Conservation (phyloP, 2,888 invertebrate genomes). For the Cryptus armator region DNA sequence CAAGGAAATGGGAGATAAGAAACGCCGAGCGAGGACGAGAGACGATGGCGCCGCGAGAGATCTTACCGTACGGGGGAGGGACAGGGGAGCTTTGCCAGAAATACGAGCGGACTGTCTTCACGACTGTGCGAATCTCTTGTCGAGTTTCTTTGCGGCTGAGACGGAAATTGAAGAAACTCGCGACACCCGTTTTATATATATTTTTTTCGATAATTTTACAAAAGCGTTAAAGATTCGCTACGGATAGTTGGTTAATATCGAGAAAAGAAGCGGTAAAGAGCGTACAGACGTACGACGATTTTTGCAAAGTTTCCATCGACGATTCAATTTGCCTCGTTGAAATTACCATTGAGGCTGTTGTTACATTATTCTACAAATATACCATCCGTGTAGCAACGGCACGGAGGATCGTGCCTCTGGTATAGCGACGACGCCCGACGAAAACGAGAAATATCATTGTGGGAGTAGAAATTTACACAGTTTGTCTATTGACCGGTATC, state of each 20-base stretch:
- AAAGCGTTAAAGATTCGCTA: background rate
- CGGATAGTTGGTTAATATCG: background rate
- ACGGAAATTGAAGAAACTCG: background rate
- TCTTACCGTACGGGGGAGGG: background rate
- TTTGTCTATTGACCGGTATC: no score
- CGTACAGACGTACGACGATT: background rate
- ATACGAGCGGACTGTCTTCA: constrained; percentile 26
- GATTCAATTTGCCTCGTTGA: background rate
- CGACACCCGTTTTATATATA: background rate
- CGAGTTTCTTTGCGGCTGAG: no score
- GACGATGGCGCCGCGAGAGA: background rate
- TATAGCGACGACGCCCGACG: background rate
- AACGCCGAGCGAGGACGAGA: background rate
- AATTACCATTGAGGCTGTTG: no score
- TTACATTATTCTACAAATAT: constrained; percentile 14
- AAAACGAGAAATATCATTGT: constrained; percentile 20
- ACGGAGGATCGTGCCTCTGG: constrained; percentile 1
- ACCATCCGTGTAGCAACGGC: constrained; percentile 2
- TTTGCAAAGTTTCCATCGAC: constrained; percentile 17
- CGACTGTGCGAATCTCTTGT: background rate
- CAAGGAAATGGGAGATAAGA: constrained; percentile 17
- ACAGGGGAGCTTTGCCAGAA: background rate
- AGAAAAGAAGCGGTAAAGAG: no score
- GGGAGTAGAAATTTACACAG: background rate
- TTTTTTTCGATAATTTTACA: background rate